These are phyloP conservation scores for Falco concolor DNA, from an alignment of 2,797 vertebrate species.

Conservation along the genomic window DNA sequence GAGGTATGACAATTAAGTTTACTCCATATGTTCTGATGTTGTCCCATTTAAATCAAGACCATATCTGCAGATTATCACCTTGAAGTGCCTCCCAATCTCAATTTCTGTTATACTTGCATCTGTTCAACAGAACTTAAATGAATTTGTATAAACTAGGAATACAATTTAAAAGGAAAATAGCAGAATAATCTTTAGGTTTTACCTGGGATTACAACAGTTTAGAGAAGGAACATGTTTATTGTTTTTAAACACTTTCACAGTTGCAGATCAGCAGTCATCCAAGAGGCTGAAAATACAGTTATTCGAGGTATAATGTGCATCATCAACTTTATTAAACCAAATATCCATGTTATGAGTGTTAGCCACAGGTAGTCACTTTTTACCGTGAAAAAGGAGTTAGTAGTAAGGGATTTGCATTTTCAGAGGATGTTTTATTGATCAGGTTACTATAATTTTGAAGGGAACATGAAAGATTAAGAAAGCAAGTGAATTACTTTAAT, in stretches of 20 bases:
- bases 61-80: constrained; percentile 37
- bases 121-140: constrained; percentile 16
- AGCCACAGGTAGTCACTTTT: neutral
- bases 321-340: neutral
- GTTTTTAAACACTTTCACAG: neutral
- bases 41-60: constrained; percentile 67
- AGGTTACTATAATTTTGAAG: neutral
- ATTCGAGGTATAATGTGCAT: neutral
- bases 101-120: constrained; percentile 54
- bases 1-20: constrained; percentile 69
- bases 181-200: neutral
- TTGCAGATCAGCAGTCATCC: neutral
- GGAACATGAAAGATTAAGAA: neutral
- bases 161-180: neutral
- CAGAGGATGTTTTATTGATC: neutral
- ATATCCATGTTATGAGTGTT: neutral
- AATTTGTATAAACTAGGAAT: constrained; percentile 6
- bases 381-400: neutral
- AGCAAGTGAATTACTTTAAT: neutral
- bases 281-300: neutral
- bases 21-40: constrained; percentile 61
- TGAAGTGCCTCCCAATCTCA: constrained; percentile 20
- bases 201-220: neutral
- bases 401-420: neutral
- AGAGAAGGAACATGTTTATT: neutral